Evolutionary conservation across 2,888 invertebrate species (phyloP), one percentile per base, ranked within the genome.

Genomic region (Spodoptera picta): DNA sequence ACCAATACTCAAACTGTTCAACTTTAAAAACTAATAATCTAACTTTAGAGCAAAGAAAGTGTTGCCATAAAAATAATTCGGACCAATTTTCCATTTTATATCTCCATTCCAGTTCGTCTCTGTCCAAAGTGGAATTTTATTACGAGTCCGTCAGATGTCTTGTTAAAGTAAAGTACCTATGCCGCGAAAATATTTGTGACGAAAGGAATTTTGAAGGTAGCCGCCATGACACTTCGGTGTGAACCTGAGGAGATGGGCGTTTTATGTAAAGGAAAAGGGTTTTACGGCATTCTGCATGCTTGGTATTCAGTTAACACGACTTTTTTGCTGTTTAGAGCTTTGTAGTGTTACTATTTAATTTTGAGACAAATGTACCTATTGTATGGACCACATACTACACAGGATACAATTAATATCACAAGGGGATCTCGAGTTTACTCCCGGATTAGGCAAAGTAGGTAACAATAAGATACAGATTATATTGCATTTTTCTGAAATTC

Each of bases 41-140:
- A 31, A 24, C 36, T 54, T 56, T 54, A 53, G 42, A 54, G 24
- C 31, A 9, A 50, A 42, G 31, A 50, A 52, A 27, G 11, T n/a
- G 42, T 11, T 50, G 52, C 11, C 54, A 41, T 54, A 60, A 55
- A 55, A 60, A 24, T 45, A 14, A 45, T 50, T 43, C 27, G 7
- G 5, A 24, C 27, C 27, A 48, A 31, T 45, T 19, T 27, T 12
- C 23, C 50, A 42, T 53, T 54, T 55, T 59, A 48, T 47, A n/a
- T 14, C 23, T 9, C 31, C 5, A 0, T 9, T 23, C 42, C 56
- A 57, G 23, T 68, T 9, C 71, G 44, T 45, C 60, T 47, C 69
- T 73, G 54, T 41, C 43, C 41, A 48, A 69, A 65, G 50, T 45
- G 74, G 61, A 69, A 69, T 73, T 73, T 73, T 73, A 73, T 74